Evolutionary conservation across 37 sponge, comb jelly and placozoan species (phyloP), one percentile per base, ranked within the genome.

Genomic region (Halichondria panicea): DNA sequence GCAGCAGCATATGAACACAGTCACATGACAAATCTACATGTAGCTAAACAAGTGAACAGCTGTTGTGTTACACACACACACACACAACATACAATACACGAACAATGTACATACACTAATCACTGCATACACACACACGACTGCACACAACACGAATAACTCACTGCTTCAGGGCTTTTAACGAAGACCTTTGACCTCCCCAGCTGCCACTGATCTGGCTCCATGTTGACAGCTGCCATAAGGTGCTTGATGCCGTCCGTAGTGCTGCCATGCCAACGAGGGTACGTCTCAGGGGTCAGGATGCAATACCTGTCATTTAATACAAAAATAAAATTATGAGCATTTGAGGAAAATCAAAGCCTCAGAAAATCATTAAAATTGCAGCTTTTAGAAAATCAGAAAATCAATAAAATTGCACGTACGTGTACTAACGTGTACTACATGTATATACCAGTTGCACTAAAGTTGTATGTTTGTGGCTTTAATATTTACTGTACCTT

Each of bases 151-250:
- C 15, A 18, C 11, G 52, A 48, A 48, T 48, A 18, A 30, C 89
- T 84, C 36, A 94, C 95, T 55, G 95, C 91, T 84, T 97, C 97
- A 15, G 97, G 97, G 53, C 83, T 94, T 75, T 97, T 97, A 62
- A 97, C 75, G 68, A 97, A 97, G 38, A 97, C 87, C 56, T 97
- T 97, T 21, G 89, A 76, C 43, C 60, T 85, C 9, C 97, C 97
- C 28, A 93, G 76, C 80, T 97, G 97, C 97, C 97, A 97, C 74
- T 97, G 97, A 62, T 90, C 91, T 0, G 94, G 87, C 24, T 97
- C 97, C 97, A 97, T 97, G 79, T 88, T 83, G 64, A 97, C 97
- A 12, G 97, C 62, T 61, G 68, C 43, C 94, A 97, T 91, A 18
- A 97, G 77, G 40, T 88, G 89, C 57, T 76, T 84, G 74, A 93